Evolutionary conservation across 2,888 invertebrate genomes (phyloP).

Genomic region (Crematogaster levior): DNA sequence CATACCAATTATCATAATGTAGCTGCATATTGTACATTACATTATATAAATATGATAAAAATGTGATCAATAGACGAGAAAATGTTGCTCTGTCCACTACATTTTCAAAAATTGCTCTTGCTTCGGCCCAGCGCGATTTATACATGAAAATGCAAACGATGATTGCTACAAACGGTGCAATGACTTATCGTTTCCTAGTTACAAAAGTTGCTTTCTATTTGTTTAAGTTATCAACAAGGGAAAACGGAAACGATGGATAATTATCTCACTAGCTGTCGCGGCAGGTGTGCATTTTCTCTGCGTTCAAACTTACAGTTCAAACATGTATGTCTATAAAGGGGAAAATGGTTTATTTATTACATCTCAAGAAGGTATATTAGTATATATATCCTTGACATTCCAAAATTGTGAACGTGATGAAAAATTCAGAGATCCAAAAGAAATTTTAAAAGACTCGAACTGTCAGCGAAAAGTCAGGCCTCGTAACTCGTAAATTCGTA

Average conservation of each 20-base stretch:
- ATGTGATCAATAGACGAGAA: slow-evolving; percentile 81
- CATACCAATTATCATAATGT: slow-evolving; percentile 82
- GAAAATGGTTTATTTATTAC: slow-evolving; percentile 76
- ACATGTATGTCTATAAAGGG: slow-evolving; percentile 65
- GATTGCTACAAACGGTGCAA: slow-evolving; percentile 71
- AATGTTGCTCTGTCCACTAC: slow-evolving; percentile 80
- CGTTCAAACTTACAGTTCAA: slow-evolving; percentile 61
- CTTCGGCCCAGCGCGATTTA: slow-evolving; percentile 70
- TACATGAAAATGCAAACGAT: slow-evolving; percentile 66
- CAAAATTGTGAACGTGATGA: slow-evolving; percentile 74
- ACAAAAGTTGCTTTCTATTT: slow-evolving; percentile 72
- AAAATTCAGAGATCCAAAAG: slow-evolving; percentile 56
- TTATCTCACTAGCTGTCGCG: slow-evolving; percentile 64
- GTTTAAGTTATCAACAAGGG: slow-evolving; percentile 70
- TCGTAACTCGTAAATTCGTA: slow-evolving; percentile 66
- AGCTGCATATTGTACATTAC: slow-evolving; percentile 84
- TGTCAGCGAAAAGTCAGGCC: slow-evolving; percentile 69
- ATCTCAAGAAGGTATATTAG: slow-evolving; percentile 73
- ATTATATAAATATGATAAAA: slow-evolving; percentile 82
- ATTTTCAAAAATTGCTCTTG: slow-evolving; percentile 73
- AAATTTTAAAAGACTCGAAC: neutral
- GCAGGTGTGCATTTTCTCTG: slow-evolving; percentile 57
- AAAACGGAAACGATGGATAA: slow-evolving; percentile 60
- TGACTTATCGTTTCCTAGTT: slow-evolving; percentile 75
- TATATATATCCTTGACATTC: slow-evolving; percentile 77